Evolutionary conservation across 2,797 vertebrate species (phyloP).

Genomic region (Microchirus variegatus): DNA sequence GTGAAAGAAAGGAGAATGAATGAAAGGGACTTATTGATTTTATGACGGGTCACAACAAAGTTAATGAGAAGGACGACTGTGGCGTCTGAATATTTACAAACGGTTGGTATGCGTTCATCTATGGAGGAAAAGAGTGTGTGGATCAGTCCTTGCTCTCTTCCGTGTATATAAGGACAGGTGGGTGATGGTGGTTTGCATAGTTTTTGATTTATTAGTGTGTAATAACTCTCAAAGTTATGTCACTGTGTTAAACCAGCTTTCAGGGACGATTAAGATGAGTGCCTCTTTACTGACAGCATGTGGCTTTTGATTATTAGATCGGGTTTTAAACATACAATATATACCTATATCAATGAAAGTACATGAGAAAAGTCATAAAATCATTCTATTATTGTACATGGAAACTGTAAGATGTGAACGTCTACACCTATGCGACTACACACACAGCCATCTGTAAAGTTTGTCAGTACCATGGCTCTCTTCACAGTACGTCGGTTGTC

Average conservation of each 20-base stretch:
- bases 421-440: not conserved
- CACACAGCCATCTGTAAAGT: conserved; percentile 5
- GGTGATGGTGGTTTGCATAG: no score
- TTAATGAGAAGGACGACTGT: conserved; percentile 11
- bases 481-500: conserved; percentile 14
- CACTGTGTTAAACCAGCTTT: no score
- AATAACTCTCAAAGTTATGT: no score
- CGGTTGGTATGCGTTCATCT: not conserved
- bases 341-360: no score
- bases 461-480: not conserved
- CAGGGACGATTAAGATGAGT: no score
- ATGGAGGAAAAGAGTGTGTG: not conserved
- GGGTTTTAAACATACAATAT: no score
- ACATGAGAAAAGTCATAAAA: no score
- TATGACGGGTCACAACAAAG: conserved; percentile 10
- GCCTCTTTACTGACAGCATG: no score
- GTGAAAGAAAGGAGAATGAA: conserved; percentile 2
- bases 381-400: not conserved
- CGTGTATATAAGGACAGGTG: no score
- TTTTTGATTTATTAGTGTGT: no score
- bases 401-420: not conserved
- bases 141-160: no score
- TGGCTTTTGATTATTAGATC: no score
- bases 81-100: conserved; percentile 18
- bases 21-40: conserved; percentile 8